phyloP scores from a whole-genome alignment of 1,140 invertebrate species.

The Caenorhabditis briggsae region DNA sequence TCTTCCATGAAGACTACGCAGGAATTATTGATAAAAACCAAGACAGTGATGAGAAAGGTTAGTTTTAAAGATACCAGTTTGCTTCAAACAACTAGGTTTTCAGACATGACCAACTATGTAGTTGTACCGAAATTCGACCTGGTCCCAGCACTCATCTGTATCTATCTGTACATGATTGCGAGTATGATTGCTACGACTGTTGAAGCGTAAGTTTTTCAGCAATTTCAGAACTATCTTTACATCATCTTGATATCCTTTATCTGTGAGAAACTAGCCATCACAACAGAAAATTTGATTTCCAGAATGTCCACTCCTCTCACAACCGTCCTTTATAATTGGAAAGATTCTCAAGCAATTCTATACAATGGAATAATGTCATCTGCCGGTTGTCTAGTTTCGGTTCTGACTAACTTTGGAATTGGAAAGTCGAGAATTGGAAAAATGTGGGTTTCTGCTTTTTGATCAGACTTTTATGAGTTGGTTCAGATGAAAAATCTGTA shows the following conservation, averaged over 20 bases:
- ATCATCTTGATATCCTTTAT: conserved; percentile 62
- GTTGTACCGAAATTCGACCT: conserved; percentile 59
- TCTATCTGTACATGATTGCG: conserved; percentile 57
- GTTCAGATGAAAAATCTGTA: not conserved
- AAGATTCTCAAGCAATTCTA: conserved; percentile 61
- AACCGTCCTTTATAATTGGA: conserved; percentile 65
- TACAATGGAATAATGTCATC: conserved; percentile 67
- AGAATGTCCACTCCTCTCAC: conserved; percentile 65
- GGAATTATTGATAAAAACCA: conserved; percentile 55
- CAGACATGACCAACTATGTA: conserved; percentile 23
- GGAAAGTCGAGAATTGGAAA: conserved; percentile 64
- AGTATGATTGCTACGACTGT: conserved; percentile 58
- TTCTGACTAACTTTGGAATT: conserved; percentile 62
- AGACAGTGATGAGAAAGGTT: not conserved
- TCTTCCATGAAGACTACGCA: conserved; percentile 58
- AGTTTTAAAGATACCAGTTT: not conserved
- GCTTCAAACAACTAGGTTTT: not conserved
- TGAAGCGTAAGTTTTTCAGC: conserved; percentile 57
- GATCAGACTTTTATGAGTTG: no score
- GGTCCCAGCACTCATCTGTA: conserved; percentile 56
- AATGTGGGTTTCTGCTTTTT: conserved; percentile 24
- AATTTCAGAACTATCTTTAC: not conserved
- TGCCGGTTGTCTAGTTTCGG: conserved; percentile 62
- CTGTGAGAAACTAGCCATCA: conserved; percentile 62
- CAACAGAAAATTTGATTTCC: conserved; percentile 62